phyloP scores from a whole-genome alignment of 2,113 vertebrate species.

The Aphelocoma coerulescens region DNA sequence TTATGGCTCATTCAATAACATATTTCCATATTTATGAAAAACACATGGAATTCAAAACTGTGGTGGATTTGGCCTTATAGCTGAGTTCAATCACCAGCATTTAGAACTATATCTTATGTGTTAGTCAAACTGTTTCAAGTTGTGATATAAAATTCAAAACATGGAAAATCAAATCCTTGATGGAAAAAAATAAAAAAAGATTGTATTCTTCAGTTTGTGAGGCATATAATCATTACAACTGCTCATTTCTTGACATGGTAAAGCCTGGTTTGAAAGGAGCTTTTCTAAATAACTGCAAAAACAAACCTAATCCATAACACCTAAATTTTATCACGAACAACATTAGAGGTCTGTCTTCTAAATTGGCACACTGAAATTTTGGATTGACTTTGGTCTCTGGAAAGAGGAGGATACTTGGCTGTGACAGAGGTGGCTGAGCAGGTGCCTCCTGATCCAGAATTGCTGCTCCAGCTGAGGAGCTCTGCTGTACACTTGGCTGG shows the following conservation, averaged over 20 bases:
- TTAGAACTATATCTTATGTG: neutral
- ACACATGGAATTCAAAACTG: neutral
- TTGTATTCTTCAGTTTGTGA: neutral
- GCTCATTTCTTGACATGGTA: neutral
- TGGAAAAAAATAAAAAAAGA: neutral
- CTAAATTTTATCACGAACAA: neutral
- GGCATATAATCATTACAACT: neutral
- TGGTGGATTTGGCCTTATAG: neutral
- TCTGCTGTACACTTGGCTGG: rapidly evolving
- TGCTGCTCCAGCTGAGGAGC: neutral
- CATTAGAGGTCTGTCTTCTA: neutral
- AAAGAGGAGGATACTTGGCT: neutral
- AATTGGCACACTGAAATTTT: neutral
- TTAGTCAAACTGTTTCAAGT: neutral
- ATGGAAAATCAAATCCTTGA: neutral
- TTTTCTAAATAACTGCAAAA: neutral
- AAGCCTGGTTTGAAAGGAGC: neutral
- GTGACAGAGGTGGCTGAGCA: neutral
- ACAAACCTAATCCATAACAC: neutral
- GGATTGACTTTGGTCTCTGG: neutral
- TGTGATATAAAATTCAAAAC: neutral
- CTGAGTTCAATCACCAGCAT: neutral
- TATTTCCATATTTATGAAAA: neutral
- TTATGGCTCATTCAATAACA: neutral
- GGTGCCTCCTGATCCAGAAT: neutral